Evolutionary conservation across 2,888 invertebrate species (phyloP), one percentile per base, ranked within the genome.

Genomic region (Lasius platythorax): DNA sequence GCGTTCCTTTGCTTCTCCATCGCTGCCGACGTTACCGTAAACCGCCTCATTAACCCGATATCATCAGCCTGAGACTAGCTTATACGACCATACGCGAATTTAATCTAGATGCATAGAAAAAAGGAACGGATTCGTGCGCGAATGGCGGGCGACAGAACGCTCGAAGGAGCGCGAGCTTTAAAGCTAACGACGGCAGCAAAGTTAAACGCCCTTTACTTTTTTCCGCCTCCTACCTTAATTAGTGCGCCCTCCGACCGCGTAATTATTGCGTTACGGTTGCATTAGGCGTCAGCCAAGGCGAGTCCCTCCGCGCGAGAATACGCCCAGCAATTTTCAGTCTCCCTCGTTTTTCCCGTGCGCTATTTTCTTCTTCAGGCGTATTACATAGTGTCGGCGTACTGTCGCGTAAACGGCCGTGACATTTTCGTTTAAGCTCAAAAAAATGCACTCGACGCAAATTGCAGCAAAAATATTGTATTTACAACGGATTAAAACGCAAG

Each of bases 191-290:
- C 8, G 58, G n/a, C 12, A 72, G 58, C 12, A 33, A 78, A 46
- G 79, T 61, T 79, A 79, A 79, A 72, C 12, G 79, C 73, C 23
- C 76, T 83, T 83, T 84, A 79, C 53, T 66, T 83, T 85, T 79
- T 75, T 63, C 56, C 56, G 15, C 66, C 56, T 83, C 70, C 79
- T 76, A 33, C 83, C 58, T 87, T 89, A 89, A 89, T 89, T 89
- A 89, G 81, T 58, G 56, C 53, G 63, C 83, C 76, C 30, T 53
- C 64, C 81, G 53, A 50, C 76, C 66, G 72, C 85, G n/a, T 88
- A 88, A 89, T 85, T 85, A 85, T 89, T 88, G 76, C 85, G 83
- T 87, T 83, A 86, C 82, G 73, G 81, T 83, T 78, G 73, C 68
- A 83, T 84, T 73, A 83, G 88, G 28, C 85, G 33, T 61, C 72